A percentile compares a stretch with the other conserved stretches of the same genome.
phyloP scores from a whole-genome alignment of 64 coral and sea anemone genomes.

The Astreopora myriophthalma region DNA sequence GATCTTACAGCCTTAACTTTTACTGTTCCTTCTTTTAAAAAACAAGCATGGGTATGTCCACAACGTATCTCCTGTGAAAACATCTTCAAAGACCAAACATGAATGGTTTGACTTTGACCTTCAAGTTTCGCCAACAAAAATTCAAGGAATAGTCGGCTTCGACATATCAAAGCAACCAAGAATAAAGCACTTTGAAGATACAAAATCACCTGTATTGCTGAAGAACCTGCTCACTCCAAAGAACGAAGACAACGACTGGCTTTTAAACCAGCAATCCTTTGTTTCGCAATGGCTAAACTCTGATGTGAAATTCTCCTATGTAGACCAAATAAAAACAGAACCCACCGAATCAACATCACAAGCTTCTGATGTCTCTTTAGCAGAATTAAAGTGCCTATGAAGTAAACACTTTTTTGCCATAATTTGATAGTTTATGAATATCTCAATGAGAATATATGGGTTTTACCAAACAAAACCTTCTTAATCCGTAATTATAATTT shows the following conservation, averaged over 20 bases:
- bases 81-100: conserved; percentile 28
- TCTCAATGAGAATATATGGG: no score
- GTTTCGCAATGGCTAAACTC: conserved; percentile 12
- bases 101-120: conserved; percentile 76
- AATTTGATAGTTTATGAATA: not conserved
- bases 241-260: not conserved
- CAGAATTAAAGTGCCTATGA: conserved; percentile 1
- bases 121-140: conserved; percentile 53
- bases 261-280: conserved; percentile 48
- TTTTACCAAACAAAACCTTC: not conserved
- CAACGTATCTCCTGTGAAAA: conserved; percentile 45
- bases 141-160: conserved; percentile 36
- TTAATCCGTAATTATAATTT: not conserved
- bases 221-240: conserved; percentile 21
- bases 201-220: conserved; percentile 64
- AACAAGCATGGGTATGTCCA: conserved; percentile 44
- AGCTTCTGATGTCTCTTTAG: conserved; percentile 26
- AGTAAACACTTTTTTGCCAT: not conserved
- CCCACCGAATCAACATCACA: not conserved
- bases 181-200: conserved; percentile 38
- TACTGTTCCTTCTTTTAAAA: not conserved
- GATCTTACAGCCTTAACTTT: not conserved
- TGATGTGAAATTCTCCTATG: conserved; percentile 7
- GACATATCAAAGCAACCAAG: conserved; percentile 5
- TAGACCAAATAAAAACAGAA: conserved; percentile 20